phyloP scores from a whole-genome alignment of 2,797 vertebrate genomes.

The Sphaeramia orbicularis region DNA sequence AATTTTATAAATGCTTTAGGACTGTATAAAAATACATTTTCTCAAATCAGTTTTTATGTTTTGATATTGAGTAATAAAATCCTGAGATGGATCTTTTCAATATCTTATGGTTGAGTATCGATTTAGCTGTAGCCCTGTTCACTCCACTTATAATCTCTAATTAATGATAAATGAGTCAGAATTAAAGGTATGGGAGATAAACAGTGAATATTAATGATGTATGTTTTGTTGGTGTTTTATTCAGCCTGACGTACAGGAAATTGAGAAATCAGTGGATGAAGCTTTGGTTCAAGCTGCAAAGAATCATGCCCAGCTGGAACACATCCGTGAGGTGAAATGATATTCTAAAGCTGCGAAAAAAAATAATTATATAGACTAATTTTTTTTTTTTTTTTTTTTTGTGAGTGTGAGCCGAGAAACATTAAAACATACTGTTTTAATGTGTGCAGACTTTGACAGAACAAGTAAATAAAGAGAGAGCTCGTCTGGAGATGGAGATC shows the following conservation, averaged over 20 bases:
- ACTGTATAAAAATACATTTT: too few relatives aligned
- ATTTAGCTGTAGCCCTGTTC: too few relatives aligned
- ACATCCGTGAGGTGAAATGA: slow-evolving; percentile 69
- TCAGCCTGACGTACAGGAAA: slow-evolving; percentile 45
- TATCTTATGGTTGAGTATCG: too few relatives aligned
- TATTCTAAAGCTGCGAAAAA: background rate
- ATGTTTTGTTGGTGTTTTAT: slow-evolving; percentile 10
- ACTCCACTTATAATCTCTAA: too few relatives aligned
- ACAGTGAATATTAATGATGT: background rate
- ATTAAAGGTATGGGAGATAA: background rate
- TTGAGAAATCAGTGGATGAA: slow-evolving; percentile 64
- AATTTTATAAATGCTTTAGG: background rate
- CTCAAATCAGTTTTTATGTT: too few relatives aligned
- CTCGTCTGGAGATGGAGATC: slow-evolving; percentile 71
- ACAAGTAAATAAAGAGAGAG: slow-evolving; percentile 64
- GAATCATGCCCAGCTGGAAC: slow-evolving; percentile 69
- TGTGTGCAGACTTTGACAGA: slow-evolving; percentile 64
- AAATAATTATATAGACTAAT: background rate
- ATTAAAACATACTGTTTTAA: too few relatives aligned
- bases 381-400: too few relatives aligned
- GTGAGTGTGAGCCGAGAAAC: background rate
- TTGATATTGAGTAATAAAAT: too few relatives aligned
- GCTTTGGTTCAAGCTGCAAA: slow-evolving; percentile 64
- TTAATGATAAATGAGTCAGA: too few relatives aligned
- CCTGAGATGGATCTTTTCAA: too few relatives aligned